Conservation (phyloP, 2,797 vertebrate genomes). For the Leontopithecus rosalia region DNA sequence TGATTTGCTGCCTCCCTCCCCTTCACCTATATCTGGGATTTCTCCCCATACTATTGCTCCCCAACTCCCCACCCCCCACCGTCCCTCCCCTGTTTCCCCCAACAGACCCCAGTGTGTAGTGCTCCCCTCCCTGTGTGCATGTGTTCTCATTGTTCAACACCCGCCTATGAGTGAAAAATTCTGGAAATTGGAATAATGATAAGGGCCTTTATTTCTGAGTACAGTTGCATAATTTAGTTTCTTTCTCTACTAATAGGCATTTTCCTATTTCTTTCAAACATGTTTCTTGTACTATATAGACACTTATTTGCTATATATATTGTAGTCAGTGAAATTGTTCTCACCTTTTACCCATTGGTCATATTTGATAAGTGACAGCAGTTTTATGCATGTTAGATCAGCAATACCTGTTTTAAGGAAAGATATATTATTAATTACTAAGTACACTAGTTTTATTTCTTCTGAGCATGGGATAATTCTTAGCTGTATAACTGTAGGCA, state of each 20-base stretch:
- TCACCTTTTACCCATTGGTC: background rate
- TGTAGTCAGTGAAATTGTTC: slow-evolving; percentile 26
- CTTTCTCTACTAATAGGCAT: background rate
- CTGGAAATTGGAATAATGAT: background rate
- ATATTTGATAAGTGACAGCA: slow-evolving; percentile 40
- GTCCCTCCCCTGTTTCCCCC: too few species aligned
- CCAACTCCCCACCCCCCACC: too few species aligned
- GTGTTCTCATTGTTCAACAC: too few species aligned
- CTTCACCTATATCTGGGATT: too few species aligned
- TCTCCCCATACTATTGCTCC: too few species aligned
- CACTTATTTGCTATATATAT: background rate
- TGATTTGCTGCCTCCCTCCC: too few species aligned
- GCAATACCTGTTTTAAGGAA: slow-evolving; percentile 37
- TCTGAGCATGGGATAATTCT: background rate
- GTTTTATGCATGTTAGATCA: slow-evolving; percentile 31
- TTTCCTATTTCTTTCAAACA: background rate
- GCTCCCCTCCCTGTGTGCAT: too few species aligned
- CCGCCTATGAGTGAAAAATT: background rate
- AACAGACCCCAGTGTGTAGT: too few species aligned
- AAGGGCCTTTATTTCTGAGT: slow-evolving; percentile 12
- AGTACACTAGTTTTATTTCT: background rate
- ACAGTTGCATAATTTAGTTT: background rate
- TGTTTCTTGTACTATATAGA: background rate
- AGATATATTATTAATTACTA: background rate
- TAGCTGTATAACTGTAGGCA: background rate